A percentile compares a stretch with the other conserved stretches of the same genome.
Evolutionary conservation across 1,140 invertebrate genomes (phyloP).

Genomic region (Sweltsa coloradensis): DNA sequence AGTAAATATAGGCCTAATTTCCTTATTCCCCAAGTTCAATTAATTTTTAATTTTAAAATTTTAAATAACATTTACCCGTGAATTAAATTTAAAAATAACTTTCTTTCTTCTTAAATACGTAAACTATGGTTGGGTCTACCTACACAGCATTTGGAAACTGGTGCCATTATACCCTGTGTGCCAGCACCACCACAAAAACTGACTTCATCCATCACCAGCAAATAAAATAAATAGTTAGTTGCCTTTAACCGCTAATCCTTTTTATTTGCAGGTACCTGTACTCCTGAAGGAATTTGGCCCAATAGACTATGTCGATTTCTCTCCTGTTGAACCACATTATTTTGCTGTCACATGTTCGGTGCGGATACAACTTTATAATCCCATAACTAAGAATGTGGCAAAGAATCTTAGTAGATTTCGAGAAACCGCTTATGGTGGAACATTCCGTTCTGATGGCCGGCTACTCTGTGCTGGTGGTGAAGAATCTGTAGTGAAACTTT

Average conservation of each 20-base stretch:
- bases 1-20: too few relatives aligned
- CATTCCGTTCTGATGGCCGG: conserved; percentile 74
- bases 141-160: not conserved
- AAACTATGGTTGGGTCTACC: too few relatives aligned
- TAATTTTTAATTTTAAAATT: too few relatives aligned
- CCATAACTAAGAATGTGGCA: conserved; percentile 68
- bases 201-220: too few relatives aligned
- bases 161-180: not conserved
- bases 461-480: conserved; percentile 78
- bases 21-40: too few relatives aligned
- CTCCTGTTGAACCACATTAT: conserved; percentile 70
- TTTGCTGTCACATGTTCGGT: conserved; percentile 86
- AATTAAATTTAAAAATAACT: too few relatives aligned
- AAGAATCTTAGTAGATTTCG: conserved; percentile 80
- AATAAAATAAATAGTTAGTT: not conserved
- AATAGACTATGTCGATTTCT: conserved; percentile 84
- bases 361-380: conserved; percentile 83
- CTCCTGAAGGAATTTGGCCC: conserved; percentile 85
- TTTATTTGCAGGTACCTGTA: conserved; percentile 57
- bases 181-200: not conserved
- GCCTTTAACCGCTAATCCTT: not conserved
- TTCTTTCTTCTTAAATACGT: too few relatives aligned
- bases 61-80: too few relatives aligned
- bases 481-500: conserved; percentile 74
- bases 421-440: conserved; percentile 73